These are phyloP conservation scores for Bombylius major DNA, from an alignment of 2,888 invertebrate species.

Conservation along the genomic window DNA sequence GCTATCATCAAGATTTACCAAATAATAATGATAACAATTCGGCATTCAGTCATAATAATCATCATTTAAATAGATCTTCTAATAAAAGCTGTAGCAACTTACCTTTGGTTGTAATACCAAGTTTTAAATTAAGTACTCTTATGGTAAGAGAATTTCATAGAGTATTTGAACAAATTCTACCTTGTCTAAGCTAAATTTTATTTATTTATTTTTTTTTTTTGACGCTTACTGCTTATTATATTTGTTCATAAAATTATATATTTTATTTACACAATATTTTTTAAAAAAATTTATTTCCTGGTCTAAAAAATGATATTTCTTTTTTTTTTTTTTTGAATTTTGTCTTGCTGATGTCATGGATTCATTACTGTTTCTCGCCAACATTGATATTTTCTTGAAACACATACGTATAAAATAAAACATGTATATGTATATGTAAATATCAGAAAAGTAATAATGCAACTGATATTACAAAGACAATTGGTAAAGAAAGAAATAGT, in stretches of 20 bases:
- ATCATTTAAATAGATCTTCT: background rate
- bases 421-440: background rate
- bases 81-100: background rate
- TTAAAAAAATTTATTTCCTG: too few relatives aligned
- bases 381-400: too few relatives aligned
- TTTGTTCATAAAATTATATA: background rate
- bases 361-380: too few relatives aligned
- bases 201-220: background rate
- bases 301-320: background rate
- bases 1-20: constrained; percentile 1
- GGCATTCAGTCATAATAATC: background rate
- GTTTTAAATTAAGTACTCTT: constrained; percentile 36
- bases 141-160: constrained; percentile 26
- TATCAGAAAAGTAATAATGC: constrained; percentile 8
- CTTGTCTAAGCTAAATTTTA: background rate
- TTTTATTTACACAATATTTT: background rate
- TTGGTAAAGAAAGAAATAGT: constrained; percentile 2
- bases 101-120: constrained; percentile 23
- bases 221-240: too few relatives aligned
- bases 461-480: constrained; percentile 4
- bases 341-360: background rate
- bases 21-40: background rate
- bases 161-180: constrained; percentile 1
- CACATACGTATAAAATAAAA: too few relatives aligned
- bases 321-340: background rate